A percentile compares a stretch with the other conserved stretches of the same genome.
phyloP scores from a whole-genome alignment of 1,140 invertebrate genomes.

The roundworm (Caenorhabditis elegans) region DNA sequence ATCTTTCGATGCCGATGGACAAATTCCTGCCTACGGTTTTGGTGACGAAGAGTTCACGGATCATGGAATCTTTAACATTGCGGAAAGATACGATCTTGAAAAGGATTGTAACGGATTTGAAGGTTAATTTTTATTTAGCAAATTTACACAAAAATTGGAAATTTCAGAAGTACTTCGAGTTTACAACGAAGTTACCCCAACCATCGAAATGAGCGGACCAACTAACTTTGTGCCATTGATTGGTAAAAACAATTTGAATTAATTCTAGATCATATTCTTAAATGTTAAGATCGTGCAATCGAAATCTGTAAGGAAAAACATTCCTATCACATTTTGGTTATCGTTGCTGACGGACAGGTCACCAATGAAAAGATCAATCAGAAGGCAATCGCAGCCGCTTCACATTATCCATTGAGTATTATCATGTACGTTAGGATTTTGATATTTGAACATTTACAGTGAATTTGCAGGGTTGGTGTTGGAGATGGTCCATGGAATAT shows the following conservation, averaged over 20 bases:
- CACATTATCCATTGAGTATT: constrained; percentile 70
- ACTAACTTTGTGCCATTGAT: constrained; percentile 71
- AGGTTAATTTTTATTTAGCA: constrained; percentile 44
- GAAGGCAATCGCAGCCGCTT: constrained; percentile 71
- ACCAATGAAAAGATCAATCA: constrained; percentile 69
- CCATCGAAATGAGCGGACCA: constrained; percentile 66
- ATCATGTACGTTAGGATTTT: constrained; percentile 66
- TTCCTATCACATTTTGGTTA: constrained; percentile 66
- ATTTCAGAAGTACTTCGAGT: constrained; percentile 62
- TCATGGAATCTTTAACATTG: constrained; percentile 67
- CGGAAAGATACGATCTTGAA: constrained; percentile 61
- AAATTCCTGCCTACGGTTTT: constrained; percentile 70
- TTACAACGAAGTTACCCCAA: constrained; percentile 64
- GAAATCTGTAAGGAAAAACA: constrained; percentile 68
- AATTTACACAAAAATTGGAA: background rate
- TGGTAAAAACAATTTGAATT: too few species aligned
- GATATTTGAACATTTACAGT: background rate
- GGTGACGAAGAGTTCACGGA: constrained; percentile 68
- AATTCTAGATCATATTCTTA: background rate
- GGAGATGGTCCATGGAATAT: constrained; percentile 72
- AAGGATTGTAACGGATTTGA: constrained; percentile 62
- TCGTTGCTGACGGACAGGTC: constrained; percentile 69
- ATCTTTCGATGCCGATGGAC: constrained; percentile 69
- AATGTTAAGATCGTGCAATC: constrained; percentile 59
- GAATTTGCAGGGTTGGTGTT: constrained; percentile 69